phyloP scores from a whole-genome alignment of 2,113 vertebrate species.

The Morone saxatilis region DNA sequence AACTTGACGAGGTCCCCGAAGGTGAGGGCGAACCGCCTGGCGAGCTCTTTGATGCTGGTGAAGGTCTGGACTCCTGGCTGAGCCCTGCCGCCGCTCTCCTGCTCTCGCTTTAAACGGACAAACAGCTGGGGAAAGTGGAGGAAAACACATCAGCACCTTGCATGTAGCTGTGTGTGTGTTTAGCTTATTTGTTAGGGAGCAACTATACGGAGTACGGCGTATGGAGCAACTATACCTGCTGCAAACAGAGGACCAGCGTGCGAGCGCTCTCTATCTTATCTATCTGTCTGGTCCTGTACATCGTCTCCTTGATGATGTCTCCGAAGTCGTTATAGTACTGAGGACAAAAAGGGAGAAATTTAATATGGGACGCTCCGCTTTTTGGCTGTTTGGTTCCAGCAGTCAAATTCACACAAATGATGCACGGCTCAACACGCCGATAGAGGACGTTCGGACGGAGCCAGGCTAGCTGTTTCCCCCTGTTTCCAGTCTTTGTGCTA shows the following conservation, averaged over 20 bases:
- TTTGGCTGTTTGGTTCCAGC: not conserved
- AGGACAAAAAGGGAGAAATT: constrained; percentile 13
- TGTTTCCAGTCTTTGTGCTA: not conserved
- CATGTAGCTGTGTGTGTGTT: not conserved
- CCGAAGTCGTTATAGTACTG: constrained; percentile 91
- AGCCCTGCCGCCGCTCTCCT: constrained; percentile 71
- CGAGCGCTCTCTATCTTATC: constrained; percentile 90
- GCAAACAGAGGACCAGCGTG: constrained; percentile 88
- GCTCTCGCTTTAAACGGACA: constrained; percentile 84
- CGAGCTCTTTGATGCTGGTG: constrained; percentile 92
- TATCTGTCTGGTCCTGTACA: constrained; percentile 87
- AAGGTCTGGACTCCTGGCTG: constrained; percentile 87
- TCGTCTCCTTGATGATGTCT: constrained; percentile 93
- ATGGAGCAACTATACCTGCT: constrained; percentile 84
- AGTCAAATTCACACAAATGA: not conserved
- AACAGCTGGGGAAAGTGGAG: constrained; percentile 83
- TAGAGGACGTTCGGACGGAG: not conserved
- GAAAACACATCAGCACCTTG: not conserved
- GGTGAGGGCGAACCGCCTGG: constrained; percentile 91
- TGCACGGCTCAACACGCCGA: not conserved
- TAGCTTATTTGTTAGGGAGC: not conserved
- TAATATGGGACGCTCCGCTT: not conserved
- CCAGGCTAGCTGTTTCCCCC: not conserved
- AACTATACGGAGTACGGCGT: no score
- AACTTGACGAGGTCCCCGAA: constrained; percentile 92